These are phyloP conservation scores for Pammene fasciana DNA, from an alignment of 2,888 invertebrate genomes.

Conservation along the genomic window DNA sequence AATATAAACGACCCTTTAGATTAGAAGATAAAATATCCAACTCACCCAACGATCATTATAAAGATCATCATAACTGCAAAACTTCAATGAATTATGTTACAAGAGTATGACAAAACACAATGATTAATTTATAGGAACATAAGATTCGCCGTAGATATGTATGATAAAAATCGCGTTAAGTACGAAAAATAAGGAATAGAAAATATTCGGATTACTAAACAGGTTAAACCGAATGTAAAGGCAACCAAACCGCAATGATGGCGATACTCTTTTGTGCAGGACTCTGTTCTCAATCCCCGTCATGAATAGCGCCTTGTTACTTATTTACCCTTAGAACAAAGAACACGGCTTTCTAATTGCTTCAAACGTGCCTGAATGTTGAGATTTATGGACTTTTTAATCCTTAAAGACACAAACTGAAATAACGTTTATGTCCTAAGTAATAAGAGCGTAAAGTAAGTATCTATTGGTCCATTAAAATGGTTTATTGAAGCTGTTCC, in stretches of 20 bases:
- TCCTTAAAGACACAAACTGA: constrained; percentile 42
- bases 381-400: constrained; percentile 58
- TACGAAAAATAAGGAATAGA: too few relatives aligned
- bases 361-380: constrained; percentile 58
- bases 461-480: constrained; percentile 62
- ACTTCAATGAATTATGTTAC: neutral
- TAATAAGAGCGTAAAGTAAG: constrained; percentile 41
- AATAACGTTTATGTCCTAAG: constrained; percentile 38
- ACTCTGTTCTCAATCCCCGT: constrained; percentile 33
- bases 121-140: too few relatives aligned
- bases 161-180: too few relatives aligned
- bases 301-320: constrained; percentile 37
- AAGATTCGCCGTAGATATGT: too few relatives aligned
- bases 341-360: constrained; percentile 72
- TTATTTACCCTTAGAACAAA: constrained; percentile 60
- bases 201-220: neutral
- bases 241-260: constrained; percentile 23
- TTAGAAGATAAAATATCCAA: neutral
- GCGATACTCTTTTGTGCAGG: constrained; percentile 35
- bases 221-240: constrained; percentile 10
- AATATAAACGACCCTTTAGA: constrained; percentile 4
- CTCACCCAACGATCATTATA: constrained; percentile 4
- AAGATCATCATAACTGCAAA: constrained; percentile 1
- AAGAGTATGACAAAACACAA: neutral
- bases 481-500: constrained; percentile 65